Conservation (phyloP, 2,888 invertebrate species). For the Lypha dubia region DNA sequence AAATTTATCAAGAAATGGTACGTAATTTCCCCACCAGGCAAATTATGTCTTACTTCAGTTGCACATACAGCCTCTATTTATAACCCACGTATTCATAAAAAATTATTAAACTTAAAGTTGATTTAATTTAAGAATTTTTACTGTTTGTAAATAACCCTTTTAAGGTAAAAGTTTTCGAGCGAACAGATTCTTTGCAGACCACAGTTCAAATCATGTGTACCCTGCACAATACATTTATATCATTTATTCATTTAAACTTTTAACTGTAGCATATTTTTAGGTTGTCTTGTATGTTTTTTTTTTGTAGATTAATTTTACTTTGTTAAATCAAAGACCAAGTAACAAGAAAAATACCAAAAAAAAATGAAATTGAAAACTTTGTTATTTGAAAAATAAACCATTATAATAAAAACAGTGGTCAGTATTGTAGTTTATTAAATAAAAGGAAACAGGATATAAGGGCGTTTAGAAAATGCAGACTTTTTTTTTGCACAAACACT, state of each 20-base stretch:
- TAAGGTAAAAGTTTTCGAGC: too few relatives aligned
- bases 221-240: background rate
- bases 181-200: too few relatives aligned
- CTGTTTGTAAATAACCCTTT: too few relatives aligned
- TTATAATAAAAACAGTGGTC: slow-evolving; percentile 71
- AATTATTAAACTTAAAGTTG: too few relatives aligned
- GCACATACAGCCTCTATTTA: too few relatives aligned
- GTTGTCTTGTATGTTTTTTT: too few relatives aligned
- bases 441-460: slow-evolving; percentile 59
- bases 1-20: too few relatives aligned
- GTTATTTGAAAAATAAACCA: slow-evolving; percentile 58
- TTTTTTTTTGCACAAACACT: background rate
- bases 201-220: slow-evolving; percentile 8
- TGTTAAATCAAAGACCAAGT: slow-evolving; percentile 1
- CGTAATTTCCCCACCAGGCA: too few relatives aligned
- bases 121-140: too few relatives aligned
- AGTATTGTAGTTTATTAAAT: slow-evolving; percentile 58
- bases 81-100: too few relatives aligned
- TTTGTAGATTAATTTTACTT: slow-evolving; percentile 2
- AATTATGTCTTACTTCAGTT: too few relatives aligned
- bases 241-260: background rate
- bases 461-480: slow-evolving; percentile 52
- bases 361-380: slow-evolving; percentile 67
- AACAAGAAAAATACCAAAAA: background rate
- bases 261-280: slow-evolving; percentile 4